Evolutionary conservation across 2,797 vertebrate species (phyloP).

Genomic region (Champsocephalus gunnari): DNA sequence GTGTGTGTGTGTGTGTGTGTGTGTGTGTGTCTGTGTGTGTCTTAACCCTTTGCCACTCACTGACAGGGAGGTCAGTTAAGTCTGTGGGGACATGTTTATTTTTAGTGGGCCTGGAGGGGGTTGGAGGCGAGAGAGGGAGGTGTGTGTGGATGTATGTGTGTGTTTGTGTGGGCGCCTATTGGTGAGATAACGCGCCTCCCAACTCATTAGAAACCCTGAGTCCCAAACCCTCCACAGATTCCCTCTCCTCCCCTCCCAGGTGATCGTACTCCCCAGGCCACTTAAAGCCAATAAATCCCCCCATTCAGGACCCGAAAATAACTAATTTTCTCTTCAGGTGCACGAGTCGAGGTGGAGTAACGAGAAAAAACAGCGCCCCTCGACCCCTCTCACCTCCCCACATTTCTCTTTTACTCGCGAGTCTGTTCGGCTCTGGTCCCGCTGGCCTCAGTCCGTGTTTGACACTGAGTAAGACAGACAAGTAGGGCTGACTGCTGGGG

Average conservation of each 20-base stretch:
- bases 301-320: conserved; percentile 73
- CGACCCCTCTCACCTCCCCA: conserved; percentile 64
- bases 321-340: conserved; percentile 80
- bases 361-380: conserved; percentile 70
- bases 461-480: conserved; percentile 85
- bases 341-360: conserved; percentile 73
- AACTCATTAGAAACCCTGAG: conserved; percentile 78
- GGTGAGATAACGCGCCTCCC: conserved; percentile 80
- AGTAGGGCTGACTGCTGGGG: conserved; percentile 76
- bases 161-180: conserved; percentile 71
- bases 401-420: conserved; percentile 47
- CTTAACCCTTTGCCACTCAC: conserved; percentile 80
- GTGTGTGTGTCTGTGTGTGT: conserved; percentile 67
- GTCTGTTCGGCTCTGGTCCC: conserved; percentile 62
- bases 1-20: conserved; percentile 64
- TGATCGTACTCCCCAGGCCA: conserved; percentile 73
- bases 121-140: conserved; percentile 67
- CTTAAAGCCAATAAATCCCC: conserved; percentile 82
- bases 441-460: conserved; percentile 64
- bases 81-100: conserved; percentile 84
- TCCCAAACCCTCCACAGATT: conserved; percentile 68
- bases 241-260: conserved; percentile 69
- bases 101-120: conserved; percentile 77
- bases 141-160: conserved; percentile 44
- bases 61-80: conserved; percentile 84